A percentile compares a stretch with the other conserved stretches of the same genome.
These are phyloP conservation scores for Lepus townsendii DNA, from an alignment of 2,797 vertebrate species.

Conservation along the genomic window DNA sequence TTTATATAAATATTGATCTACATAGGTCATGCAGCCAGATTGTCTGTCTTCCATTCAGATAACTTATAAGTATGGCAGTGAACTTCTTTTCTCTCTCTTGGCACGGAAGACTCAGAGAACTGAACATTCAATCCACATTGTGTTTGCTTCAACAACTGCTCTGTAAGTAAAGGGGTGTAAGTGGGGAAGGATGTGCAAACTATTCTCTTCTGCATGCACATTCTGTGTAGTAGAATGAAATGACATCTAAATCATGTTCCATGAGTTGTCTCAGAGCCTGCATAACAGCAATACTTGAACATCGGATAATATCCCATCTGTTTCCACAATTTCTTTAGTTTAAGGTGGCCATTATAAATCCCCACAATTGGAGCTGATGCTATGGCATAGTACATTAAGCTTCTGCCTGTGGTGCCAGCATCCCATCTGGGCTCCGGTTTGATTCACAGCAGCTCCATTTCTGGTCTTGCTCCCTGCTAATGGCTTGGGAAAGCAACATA, in stretches of 20 bases:
- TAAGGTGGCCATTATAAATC: background rate
- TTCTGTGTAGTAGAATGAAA: background rate
- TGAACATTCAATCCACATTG: background rate
- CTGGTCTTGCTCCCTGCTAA: no score
- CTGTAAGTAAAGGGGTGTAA: background rate
- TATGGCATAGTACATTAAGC: no score
- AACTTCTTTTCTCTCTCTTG: background rate
- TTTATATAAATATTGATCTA: constrained; percentile 4
- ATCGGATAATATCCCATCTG: background rate
- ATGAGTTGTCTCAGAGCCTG: background rate
- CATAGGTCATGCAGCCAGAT: background rate
- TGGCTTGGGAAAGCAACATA: no score
- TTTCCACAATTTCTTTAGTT: background rate
- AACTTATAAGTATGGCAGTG: background rate
- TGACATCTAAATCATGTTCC: background rate
- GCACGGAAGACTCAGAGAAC: background rate
- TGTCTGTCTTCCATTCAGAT: background rate
- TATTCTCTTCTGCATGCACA: background rate
- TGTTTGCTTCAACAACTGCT: background rate
- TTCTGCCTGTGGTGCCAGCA: no score
- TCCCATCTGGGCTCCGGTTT: no score
- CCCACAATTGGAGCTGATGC: no score
- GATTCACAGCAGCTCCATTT: no score
- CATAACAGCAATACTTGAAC: background rate
- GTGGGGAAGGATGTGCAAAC: background rate